These are phyloP conservation scores for Phyllotreta striolata DNA, from an alignment of 2,888 invertebrate genomes.

Conservation along the genomic window DNA sequence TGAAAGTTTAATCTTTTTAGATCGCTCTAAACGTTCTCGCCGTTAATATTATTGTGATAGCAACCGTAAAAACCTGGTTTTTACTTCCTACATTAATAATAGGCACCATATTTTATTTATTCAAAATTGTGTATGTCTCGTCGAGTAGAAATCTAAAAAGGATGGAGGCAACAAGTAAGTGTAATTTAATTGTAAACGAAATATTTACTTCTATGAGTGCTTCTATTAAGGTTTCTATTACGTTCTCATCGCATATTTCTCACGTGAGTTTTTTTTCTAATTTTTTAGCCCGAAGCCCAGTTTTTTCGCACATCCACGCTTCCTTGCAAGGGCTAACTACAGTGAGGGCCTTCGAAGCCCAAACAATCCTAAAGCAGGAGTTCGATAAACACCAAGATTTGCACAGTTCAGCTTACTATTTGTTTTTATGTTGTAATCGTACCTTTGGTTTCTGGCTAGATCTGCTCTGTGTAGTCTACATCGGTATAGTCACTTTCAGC, in stretches of 20 bases:
- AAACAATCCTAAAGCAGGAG: conserved; percentile 68
- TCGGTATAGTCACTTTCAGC: conserved; percentile 50
- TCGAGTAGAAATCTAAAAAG: conserved; percentile 79
- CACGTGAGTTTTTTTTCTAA: conserved; percentile 13
- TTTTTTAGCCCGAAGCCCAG: conserved; percentile 75
- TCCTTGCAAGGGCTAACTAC: conserved; percentile 80
- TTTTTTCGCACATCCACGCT: conserved; percentile 79
- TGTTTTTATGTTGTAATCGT: conserved; percentile 69
- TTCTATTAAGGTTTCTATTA: conserved; percentile 9
- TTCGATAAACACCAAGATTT: conserved; percentile 72
- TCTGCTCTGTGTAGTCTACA: conserved; percentile 50
- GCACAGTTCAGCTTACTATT: conserved; percentile 79
- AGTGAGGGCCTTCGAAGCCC: conserved; percentile 75
- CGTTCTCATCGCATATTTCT: background rate
- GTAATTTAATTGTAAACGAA: conserved; percentile 7
- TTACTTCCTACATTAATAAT: conserved; percentile 72
- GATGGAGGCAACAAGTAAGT: conserved; percentile 72
- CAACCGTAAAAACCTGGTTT: conserved; percentile 75
- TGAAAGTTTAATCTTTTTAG: conserved; percentile 40
- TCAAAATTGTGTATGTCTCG: conserved; percentile 73
- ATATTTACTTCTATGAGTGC: background rate
- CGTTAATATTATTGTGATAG: conserved; percentile 76
- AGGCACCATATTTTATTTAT: conserved; percentile 69
- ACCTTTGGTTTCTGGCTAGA: conserved; percentile 79
- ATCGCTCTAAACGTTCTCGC: conserved; percentile 69